These are phyloP conservation scores for Eretmochelys imbricata DNA, from an alignment of 2,113 vertebrate genomes.

Conservation along the genomic window DNA sequence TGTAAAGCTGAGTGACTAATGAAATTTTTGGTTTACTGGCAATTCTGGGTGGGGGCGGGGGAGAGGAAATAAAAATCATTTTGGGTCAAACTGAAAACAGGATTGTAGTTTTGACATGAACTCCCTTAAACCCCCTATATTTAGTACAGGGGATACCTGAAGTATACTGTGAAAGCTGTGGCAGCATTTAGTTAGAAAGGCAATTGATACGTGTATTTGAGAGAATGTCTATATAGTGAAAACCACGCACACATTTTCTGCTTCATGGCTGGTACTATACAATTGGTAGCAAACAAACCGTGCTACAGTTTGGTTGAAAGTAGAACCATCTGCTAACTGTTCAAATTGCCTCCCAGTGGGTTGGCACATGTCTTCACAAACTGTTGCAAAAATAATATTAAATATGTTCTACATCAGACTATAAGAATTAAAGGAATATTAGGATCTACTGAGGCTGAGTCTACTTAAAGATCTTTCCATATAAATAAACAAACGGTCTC, in stretches of 20 bases:
- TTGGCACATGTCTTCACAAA: neutral
- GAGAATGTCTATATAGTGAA: neutral
- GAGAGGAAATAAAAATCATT: neutral
- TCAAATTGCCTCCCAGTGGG: neutral
- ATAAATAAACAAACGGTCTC: neutral
- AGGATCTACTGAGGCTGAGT: neutral
- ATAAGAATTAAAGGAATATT: neutral
- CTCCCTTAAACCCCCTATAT: neutral
- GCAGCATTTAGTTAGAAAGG: neutral
- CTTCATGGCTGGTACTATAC: accelerated
- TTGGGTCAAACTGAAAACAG: neutral
- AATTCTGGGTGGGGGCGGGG: neutral
- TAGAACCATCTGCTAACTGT: neutral
- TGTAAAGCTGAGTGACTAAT: neutral
- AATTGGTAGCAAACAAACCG: neutral
- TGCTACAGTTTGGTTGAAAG: neutral
- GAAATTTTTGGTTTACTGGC: neutral
- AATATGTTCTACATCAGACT: neutral
- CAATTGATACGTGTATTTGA: neutral
- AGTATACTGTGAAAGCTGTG: neutral
- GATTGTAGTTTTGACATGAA: neutral
- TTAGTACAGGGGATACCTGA: neutral
- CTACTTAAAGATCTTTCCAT: neutral
- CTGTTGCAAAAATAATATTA: neutral
- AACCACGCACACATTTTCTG: neutral